Evolutionary conservation across 2,888 invertebrate genomes (phyloP), one percentile per base, ranked within the genome.

Genomic region (Athalia circularis): DNA sequence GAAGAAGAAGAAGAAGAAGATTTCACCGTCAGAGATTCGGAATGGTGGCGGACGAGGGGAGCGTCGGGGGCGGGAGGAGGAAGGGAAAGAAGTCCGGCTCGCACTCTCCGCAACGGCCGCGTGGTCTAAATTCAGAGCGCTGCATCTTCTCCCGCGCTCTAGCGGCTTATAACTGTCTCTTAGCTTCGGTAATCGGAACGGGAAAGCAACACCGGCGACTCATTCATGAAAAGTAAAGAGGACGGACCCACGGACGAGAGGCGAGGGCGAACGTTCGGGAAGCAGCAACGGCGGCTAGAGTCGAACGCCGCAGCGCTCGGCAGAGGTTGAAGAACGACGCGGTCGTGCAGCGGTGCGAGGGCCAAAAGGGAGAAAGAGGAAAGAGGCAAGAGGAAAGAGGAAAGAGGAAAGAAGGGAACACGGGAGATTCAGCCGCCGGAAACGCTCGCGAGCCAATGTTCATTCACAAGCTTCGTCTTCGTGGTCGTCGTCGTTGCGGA

Each of bases 391-490:
- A 62, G 65, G 57, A 9, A 52, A 52, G 52, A 3, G 52, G 29
- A 70, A 52, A 57, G 15, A 75, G 54, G 57, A 64, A 77, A 67
- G 62, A 43, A 50, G 45, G 72, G 57, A 75, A 8, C 62, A 76
- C 65, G 72, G 70, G 77, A 15, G 83, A 81, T n/a, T 7, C 61
- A 83, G 83, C 83, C 86, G 87, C 90, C 90, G 90, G 90, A 90
- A 90, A 90, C 85, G 88, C 86, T 82, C 80, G 86, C 88, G 85
- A 88, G 87, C 87, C 89, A 89, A 88, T 86, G 88, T 90, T 90
- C 90, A 90, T 90, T 90, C 90, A 90, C 89, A 87, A 89, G 84
- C 86, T 81, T 81, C 82, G 78, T 83, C 82, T 80, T 82, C 75
- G 84, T 79, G 81, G 81, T 84, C 79, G 80, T 82, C 80, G 82